phyloP scores from a whole-genome alignment of 2,797 vertebrate genomes.

The Merluccius polli region DNA sequence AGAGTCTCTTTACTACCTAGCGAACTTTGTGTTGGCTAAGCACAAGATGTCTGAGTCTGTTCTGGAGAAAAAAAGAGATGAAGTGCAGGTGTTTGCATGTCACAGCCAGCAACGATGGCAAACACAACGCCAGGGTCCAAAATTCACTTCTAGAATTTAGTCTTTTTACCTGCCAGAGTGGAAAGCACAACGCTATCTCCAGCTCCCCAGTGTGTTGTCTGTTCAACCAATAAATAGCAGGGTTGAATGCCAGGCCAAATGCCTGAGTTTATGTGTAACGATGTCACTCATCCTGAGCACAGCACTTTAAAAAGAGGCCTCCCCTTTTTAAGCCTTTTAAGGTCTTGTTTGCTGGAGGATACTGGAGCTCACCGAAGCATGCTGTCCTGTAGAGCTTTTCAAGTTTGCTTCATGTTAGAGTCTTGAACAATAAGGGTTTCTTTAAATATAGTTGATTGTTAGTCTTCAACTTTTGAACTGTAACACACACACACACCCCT shows the following conservation, averaged over 20 bases:
- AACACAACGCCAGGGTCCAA: too few relatives aligned
- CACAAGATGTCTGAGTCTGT: constrained; percentile 9
- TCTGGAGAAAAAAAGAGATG: constrained; percentile 29
- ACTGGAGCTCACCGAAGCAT: constrained; percentile 8
- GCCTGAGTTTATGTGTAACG: constrained; percentile 60
- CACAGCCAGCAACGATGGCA: constrained; percentile 29
- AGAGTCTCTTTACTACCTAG: constrained; percentile 17
- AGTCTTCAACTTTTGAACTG: constrained; percentile 1
- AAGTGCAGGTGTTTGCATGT: constrained; percentile 38
- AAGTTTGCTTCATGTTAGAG: constrained; percentile 13
- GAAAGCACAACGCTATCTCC: constrained; percentile 36
- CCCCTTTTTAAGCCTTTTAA: constrained; percentile 53
- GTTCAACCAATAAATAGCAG: constrained; percentile 31
- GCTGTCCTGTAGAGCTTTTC: constrained; percentile 17
- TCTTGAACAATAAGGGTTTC: constrained; percentile 3
- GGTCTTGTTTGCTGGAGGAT: constrained; percentile 51
- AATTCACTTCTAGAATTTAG: too few relatives aligned
- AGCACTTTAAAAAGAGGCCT: constrained; percentile 35
- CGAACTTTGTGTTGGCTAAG: constrained; percentile 38
- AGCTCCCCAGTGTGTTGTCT: constrained; percentile 33
- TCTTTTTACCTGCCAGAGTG: too few relatives aligned
- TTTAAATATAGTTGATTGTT: not conserved
- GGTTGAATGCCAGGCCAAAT: constrained; percentile 56
- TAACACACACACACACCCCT: not conserved
- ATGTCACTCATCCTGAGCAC: constrained; percentile 46